A percentile compares a stretch with the other conserved stretches of the same genome.
Evolutionary conservation across 2,888 invertebrate species (phyloP).

Genomic region (Hololepta plana): DNA sequence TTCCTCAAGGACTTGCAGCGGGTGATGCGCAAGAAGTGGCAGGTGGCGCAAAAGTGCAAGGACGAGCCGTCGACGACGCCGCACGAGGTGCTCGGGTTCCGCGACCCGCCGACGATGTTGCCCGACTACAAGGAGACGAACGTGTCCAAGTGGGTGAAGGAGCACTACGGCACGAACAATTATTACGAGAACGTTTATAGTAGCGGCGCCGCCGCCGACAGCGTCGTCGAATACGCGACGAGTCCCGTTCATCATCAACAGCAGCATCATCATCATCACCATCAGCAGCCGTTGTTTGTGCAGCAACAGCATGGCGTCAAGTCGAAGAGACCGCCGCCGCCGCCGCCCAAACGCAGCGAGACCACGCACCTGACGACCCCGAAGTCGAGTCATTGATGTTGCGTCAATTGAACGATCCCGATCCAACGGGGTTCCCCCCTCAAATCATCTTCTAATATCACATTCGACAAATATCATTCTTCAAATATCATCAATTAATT

Average conservation of each 20-base stretch:
- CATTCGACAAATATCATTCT: no score
- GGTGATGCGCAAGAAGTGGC: constrained; percentile 87
- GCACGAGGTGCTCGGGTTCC: constrained; percentile 78
- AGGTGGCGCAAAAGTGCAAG: constrained; percentile 84
- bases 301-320: no score
- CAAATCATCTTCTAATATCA: no score
- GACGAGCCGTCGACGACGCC: constrained; percentile 75
- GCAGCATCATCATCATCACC: no score
- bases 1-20: constrained; percentile 78
- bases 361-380: constrained; percentile 58
- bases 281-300: constrained; percentile 7
- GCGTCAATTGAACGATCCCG: no score
- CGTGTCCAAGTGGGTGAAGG: constrained; percentile 79
- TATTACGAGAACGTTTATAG: constrained; percentile 61
- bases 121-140: constrained; percentile 66
- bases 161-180: constrained; percentile 61
- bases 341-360: constrained; percentile 78
- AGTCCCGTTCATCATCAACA: constrained; percentile 25
- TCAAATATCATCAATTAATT: no score
- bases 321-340: constrained; percentile 72
- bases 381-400: constrained; percentile 25
- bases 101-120: constrained; percentile 54
- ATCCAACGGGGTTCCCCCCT: no score
- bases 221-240: constrained; percentile 30
- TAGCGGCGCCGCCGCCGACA: constrained; percentile 22